Base-by-base conservation (phyloP, 2,888 invertebrate species). In the Drosophila acutilabella region DNA sequence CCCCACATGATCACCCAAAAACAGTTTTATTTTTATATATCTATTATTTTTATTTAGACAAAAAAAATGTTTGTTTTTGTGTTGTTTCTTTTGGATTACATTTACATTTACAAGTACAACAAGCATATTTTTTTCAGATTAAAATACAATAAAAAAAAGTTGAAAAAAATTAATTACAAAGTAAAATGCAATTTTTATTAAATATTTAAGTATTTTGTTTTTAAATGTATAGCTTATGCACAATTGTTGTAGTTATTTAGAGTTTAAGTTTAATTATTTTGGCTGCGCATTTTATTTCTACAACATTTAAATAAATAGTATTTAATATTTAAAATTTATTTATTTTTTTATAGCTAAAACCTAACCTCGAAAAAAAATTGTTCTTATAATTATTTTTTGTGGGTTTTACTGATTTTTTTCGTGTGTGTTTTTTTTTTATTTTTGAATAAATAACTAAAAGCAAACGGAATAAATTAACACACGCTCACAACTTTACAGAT, bases 261-360 rank as follows among this genome's bases (percentile, higher is more conserved):
- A 33, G 48, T 18, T 54, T 64, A 64, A 14, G 47, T 61, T 44
- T 56, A 76, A 42, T 58, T 68, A 71, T 84, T 82, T 81, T 82
- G 86, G 86, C 81, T 80, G 83, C 73, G 36, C 45, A 45, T 33
- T 18, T 85, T 64, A 69, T 79, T 74, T 75, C 58, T 73, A 86
- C 86, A 86, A 86, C 86, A 82, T 73, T 85, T 47, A 73, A 82
- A 85, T 82, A 86, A 78, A 81, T 85, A 77, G 2, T 50, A 20
- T 42, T 40, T 47, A 42, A 13, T 8, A 23, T 20, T 56, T 50
- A 47, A 48, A 51, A 33, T 41, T 8, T 58, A 7, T n/a, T 41
- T 20, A 10, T 18, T 14, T 13, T 11, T 51, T 23, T 48, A 52
- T 20, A 53, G 48, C 64, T 40, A 64, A 56, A 48, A 30, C 13